phyloP scores from a whole-genome alignment of 2,797 vertebrate genomes.

The Eleutherodactylus coqui region DNA sequence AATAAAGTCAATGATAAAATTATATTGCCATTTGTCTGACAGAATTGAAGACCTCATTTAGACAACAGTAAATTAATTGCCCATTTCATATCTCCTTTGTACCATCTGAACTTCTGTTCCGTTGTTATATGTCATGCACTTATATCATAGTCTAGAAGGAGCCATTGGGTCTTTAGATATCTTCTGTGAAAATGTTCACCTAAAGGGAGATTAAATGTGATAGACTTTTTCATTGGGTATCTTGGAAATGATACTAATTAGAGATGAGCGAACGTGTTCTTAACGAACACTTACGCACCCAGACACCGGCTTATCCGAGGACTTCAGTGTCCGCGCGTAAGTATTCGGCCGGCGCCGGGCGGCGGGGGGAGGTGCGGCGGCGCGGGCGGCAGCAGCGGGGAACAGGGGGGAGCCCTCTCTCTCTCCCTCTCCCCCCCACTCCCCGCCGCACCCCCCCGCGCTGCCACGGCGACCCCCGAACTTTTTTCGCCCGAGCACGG shows the following conservation, averaged over 20 bases:
- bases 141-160: neutral
- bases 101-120: neutral
- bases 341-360: too few species aligned
- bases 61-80: slow-evolving; percentile 51
- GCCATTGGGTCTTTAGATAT: neutral
- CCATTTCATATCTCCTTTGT: slow-evolving; percentile 34
- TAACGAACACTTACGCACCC: too few species aligned
- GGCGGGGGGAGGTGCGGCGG: too few species aligned
- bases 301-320: too few species aligned
- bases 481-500: too few species aligned
- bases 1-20: slow-evolving; percentile 55
- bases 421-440: too few species aligned
- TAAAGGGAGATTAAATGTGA: neutral
- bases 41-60: slow-evolving; percentile 46
- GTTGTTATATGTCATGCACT: slow-evolving; percentile 26
- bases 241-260: neutral
- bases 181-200: neutral
- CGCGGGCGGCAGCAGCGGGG: too few species aligned
- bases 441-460: too few species aligned
- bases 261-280: too few species aligned
- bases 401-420: too few species aligned
- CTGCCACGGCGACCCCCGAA: too few species aligned
- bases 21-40: slow-evolving; percentile 46
- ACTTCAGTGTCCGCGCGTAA: too few species aligned
- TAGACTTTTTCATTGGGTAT: neutral